These are phyloP conservation scores for Macrochelys suwanniensis DNA, from an alignment of 2,797 vertebrate genomes.

Conservation along the genomic window DNA sequence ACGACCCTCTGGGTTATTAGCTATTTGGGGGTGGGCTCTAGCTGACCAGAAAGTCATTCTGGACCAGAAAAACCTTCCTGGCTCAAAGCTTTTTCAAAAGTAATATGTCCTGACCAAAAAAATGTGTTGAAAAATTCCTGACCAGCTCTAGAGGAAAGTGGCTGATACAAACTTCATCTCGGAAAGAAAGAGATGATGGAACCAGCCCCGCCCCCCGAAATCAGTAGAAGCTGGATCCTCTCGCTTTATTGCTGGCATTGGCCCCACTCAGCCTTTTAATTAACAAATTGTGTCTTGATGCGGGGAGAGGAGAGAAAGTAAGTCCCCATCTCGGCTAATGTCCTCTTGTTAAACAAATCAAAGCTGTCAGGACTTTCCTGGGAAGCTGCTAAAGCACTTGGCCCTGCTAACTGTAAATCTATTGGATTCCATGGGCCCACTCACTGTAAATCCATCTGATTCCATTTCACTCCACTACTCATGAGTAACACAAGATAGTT, in stretches of 20 bases:
- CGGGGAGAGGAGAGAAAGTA: no score
- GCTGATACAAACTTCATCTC: neutral
- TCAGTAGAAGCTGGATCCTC: neutral
- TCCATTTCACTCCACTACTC: neutral
- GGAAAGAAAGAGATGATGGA: neutral
- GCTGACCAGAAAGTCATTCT: no score
- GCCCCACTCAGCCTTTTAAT: neutral
- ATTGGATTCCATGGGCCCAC: neutral
- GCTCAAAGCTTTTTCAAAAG: no score
- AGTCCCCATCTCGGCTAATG: neutral
- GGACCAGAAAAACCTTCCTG: no score
- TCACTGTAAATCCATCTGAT: neutral
- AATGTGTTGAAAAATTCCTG: no score
- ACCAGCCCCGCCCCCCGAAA: neutral
- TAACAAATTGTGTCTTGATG: no score
- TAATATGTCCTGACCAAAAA: no score
- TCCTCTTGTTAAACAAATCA: neutral
- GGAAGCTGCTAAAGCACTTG: neutral
- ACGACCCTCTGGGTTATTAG: no score
- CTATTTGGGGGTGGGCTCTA: no score
- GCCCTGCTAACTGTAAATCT: no score
- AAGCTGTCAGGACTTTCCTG: conserved; percentile 11
- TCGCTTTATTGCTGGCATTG: neutral
- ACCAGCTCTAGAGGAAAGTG: neutral
- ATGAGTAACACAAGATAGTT: neutral